Percentiles rank a stretch among this genome's conserved stretches.
phyloP scores from a whole-genome alignment of 2,888 invertebrate genomes.

The Xylophagus ater region DNA sequence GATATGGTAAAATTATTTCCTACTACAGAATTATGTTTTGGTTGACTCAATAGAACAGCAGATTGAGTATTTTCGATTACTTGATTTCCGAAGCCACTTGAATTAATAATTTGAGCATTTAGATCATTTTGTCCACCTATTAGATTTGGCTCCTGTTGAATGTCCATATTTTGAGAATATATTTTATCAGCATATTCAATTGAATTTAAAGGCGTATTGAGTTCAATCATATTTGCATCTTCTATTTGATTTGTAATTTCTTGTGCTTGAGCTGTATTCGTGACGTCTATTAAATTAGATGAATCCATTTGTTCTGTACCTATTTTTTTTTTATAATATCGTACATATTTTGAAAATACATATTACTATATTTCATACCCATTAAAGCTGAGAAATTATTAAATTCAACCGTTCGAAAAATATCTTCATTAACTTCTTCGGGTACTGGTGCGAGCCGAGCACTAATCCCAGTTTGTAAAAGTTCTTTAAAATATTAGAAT shows the following conservation, averaged over 20 bases:
- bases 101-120: constrained; percentile 6
- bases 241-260: constrained; percentile 17
- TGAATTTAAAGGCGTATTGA: constrained; percentile 29
- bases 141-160: constrained; percentile 5
- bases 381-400: constrained; percentile 26
- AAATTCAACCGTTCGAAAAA: constrained; percentile 41
- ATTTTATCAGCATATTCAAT: constrained; percentile 25
- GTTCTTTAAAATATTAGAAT: constrained; percentile 23
- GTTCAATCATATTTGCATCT: constrained; percentile 34
- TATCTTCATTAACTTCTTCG: constrained; percentile 48
- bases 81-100: constrained; percentile 9
- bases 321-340: constrained; percentile 10
- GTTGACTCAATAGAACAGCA: constrained; percentile 6
- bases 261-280: constrained; percentile 19
- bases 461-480: constrained; percentile 27
- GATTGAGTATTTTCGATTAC: constrained; percentile 7
- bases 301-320: constrained; percentile 30
- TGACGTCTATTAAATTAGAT: constrained; percentile 30
- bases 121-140: constrained; percentile 8
- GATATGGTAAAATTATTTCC: constrained; percentile 9
- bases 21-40: constrained; percentile 8
- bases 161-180: constrained; percentile 7
- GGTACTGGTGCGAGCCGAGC: constrained; percentile 49
- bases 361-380: constrained; percentile 20
- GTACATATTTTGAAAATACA: background rate